These are phyloP conservation scores for Drosophila paranaensis DNA, from an alignment of 2,888 invertebrate genomes.

Conservation along the genomic window DNA sequence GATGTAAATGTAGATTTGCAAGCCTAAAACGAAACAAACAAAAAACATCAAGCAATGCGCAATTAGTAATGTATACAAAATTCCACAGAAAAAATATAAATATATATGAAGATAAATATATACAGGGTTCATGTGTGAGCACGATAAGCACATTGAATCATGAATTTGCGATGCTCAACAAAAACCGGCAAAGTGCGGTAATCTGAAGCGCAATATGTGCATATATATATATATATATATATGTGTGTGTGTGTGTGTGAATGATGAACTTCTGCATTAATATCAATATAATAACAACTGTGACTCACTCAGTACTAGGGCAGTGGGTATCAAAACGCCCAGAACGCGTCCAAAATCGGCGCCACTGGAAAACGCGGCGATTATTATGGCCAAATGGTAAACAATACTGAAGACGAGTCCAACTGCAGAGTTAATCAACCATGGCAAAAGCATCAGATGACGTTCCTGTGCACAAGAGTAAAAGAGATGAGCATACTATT, in stretches of 20 bases:
- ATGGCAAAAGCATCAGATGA: constrained; percentile 78
- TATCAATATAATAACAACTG: background rate
- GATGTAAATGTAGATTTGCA: constrained; percentile 63
- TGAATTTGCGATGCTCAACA: background rate
- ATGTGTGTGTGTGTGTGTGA: background rate
- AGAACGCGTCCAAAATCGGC: background rate
- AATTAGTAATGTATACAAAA: constrained; percentile 4
- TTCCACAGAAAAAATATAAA: background rate
- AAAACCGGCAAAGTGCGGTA: background rate
- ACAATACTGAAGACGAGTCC: constrained; percentile 42
- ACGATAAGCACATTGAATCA: constrained; percentile 2
- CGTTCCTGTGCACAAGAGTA: constrained; percentile 69
- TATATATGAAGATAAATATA: background rate
- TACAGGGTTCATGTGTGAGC: background rate
- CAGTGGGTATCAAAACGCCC: constrained; percentile 25
- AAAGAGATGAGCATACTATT: constrained; percentile 28
- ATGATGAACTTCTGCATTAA: background rate
- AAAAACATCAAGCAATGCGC: constrained; percentile 8
- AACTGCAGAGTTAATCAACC: constrained; percentile 74
- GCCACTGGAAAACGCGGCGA: accelerated
- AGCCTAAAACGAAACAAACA: constrained; percentile 37
- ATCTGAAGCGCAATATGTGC: background rate
- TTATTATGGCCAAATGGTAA: constrained; percentile 19
- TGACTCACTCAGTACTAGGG: constrained; percentile 65
- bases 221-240: too few species aligned